Base-by-base conservation (phyloP, 2,888 invertebrate genomes). In the Steinernema hermaphroditum region DNA sequence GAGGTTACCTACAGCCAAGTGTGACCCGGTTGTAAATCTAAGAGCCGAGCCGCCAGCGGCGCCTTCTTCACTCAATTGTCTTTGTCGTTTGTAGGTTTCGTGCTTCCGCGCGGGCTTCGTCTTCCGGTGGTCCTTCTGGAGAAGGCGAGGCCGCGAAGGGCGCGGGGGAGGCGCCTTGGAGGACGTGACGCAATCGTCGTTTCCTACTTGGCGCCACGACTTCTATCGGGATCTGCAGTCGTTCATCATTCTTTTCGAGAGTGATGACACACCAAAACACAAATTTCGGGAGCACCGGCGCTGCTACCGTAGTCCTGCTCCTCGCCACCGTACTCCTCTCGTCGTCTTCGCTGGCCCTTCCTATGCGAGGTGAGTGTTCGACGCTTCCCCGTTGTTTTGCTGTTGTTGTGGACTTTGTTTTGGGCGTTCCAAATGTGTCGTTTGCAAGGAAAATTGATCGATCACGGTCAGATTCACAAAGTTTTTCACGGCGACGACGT, bases 381-480 rank as follows among this genome's bases (percentile, higher is more conserved):
- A n/a, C n/a, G n/a, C n/a, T n/a, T 37, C 37, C 37, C 37, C 46
- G 54, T 8, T 32, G 16, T 29, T 12, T 6, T 16, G 16, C 32
- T 62, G 29, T 9, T 8, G 6, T 54, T 62, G 29, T 62, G 12
- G 27, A 32, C 62, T 62, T 62, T 32, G 62, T 62, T 62, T 32
- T 62, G 29, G 62, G 62, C 62, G 62, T 62, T 62, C 29, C 34
- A 62, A 62, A 62, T n/a, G 32, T 29, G 62, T 62, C 62, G 62
- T 32, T 62, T 29, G 50, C 50, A 54, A 19, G 2, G 24, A 54
- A n/a, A 54, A 54, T 54, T 54, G 54, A 54, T 54, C 54, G 54
- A 54, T 54, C 22, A 22, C 54, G 6, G 27, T 54, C 22, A 27
- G 54, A 54, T 54, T 54, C 54, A 4, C 22, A 54, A 54, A 24